Evolutionary conservation across 2,888 invertebrate genomes (phyloP).

Genomic region (Lithodes maja): DNA sequence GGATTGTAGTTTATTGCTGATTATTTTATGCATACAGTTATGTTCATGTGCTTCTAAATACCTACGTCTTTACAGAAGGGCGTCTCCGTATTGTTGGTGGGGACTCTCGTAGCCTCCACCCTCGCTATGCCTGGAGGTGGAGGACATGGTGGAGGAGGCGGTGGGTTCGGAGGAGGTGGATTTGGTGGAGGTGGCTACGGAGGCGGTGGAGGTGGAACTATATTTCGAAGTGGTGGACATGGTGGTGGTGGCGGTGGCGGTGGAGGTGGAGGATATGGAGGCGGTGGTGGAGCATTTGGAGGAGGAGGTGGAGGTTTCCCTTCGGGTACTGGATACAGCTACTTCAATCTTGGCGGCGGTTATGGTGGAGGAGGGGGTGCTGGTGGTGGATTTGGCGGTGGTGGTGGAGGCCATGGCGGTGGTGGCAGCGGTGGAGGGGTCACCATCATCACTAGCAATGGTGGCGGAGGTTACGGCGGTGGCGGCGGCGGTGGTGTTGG

Average conservation of each 20-base stretch:
- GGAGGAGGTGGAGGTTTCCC: neutral
- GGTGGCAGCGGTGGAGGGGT: slow-evolving; percentile 14
- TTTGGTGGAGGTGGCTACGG: neutral
- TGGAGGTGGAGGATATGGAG: neutral
- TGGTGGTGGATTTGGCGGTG: neutral
- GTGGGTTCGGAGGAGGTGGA: neutral
- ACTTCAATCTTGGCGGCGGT: neutral
- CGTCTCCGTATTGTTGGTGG: neutral
- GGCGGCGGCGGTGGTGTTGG: neutral
- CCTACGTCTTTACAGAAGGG: neutral
- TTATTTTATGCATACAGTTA: too few relatives aligned
- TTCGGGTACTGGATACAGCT: neutral
- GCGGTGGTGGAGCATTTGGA: slow-evolving; percentile 20
- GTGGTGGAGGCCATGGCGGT: neutral
- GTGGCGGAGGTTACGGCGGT: neutral
- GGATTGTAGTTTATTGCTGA: too few relatives aligned
- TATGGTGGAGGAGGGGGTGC: neutral
- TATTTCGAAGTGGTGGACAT: neutral
- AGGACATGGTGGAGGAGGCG: neutral
- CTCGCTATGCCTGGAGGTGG: neutral
- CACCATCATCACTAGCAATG: neutral
- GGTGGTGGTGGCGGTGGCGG: neutral
- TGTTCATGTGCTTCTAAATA: too few relatives aligned
- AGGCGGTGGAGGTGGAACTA: neutral
- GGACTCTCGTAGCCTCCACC: neutral